Evolutionary conservation across 2,113 vertebrate species (phyloP).

Genomic region (Corythoichthys haematopterus): DNA sequence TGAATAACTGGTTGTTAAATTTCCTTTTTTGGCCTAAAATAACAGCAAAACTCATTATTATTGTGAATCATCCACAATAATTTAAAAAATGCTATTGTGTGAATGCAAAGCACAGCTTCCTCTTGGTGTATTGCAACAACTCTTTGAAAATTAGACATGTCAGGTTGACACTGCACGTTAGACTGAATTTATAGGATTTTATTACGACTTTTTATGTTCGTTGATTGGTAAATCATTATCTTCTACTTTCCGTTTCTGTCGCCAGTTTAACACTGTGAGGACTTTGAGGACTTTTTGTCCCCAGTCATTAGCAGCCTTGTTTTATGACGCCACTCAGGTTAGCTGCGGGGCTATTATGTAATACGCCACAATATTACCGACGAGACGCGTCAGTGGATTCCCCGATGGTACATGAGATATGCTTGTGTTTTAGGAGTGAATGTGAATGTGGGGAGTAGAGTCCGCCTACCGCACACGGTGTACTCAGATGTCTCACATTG

Average conservation of each 20-base stretch:
- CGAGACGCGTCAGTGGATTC: constrained; percentile 29
- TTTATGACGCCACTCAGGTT: constrained; percentile 7
- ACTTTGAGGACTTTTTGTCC: constrained; percentile 1
- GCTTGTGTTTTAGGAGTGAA: not conserved
- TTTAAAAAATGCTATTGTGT: too few relatives aligned
- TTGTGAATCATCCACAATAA: too few relatives aligned
- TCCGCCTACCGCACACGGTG: constrained; percentile 45
- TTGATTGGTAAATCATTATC: not conserved
- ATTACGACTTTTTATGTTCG: not conserved
- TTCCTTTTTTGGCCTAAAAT: too few relatives aligned
- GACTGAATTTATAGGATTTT: not conserved
- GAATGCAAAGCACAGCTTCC: too few relatives aligned
- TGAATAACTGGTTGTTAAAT: too few relatives aligned
- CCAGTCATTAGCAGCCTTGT: not conserved
- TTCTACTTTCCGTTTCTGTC: not conserved
- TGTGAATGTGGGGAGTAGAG: constrained; percentile 10
- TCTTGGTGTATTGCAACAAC: too few relatives aligned
- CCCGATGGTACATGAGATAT: constrained; percentile 10
- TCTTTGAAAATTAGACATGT: not conserved
- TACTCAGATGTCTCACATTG: constrained; percentile 46
- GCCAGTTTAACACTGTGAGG: not conserved
- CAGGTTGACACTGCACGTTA: not conserved
- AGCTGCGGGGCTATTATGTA: constrained; percentile 34
- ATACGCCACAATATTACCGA: constrained; percentile 20
- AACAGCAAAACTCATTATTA: too few relatives aligned